Conservation (phyloP, 2,888 invertebrate genomes). For the Schizotus pectinicornis region DNA sequence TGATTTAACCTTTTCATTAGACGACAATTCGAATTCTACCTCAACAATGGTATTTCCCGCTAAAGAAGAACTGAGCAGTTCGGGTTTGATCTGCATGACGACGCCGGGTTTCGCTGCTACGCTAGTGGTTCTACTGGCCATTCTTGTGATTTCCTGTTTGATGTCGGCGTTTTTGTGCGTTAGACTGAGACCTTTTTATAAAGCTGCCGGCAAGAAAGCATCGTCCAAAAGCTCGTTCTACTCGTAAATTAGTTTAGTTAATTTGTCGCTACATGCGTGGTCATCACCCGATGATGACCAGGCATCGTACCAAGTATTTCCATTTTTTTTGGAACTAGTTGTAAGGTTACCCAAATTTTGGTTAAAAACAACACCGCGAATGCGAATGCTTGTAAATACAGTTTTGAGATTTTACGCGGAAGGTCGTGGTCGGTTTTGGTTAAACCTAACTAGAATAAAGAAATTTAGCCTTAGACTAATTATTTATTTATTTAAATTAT, state of each 20-base stretch:
- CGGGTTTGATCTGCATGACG: conserved; percentile 87
- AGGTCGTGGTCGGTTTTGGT: conserved; percentile 41
- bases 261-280: conserved; percentile 37
- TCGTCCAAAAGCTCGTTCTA: conserved; percentile 71
- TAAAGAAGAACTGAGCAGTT: conserved; percentile 60
- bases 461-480: conserved; percentile 10
- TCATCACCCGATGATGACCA: conserved; percentile 44
- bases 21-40: conserved; percentile 65
- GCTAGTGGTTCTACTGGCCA: conserved; percentile 80
- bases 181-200: conserved; percentile 72
- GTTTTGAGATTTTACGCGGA: conserved; percentile 25
- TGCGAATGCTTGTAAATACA: conserved; percentile 1
- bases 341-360: conserved; percentile 40
- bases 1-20: conserved; percentile 83
- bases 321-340: conserved; percentile 38
- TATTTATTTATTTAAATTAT: conserved; percentile 31
- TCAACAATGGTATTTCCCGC: conserved; percentile 76
- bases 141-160: conserved; percentile 83
- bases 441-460: conserved; percentile 25
- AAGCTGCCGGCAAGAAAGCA: conserved; percentile 60
- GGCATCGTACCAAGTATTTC: conserved; percentile 44
- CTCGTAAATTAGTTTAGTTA: conserved; percentile 58
- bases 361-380: neutral
- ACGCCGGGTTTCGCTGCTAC: conserved; percentile 92
- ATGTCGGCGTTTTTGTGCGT: conserved; percentile 86